These are phyloP conservation scores for Ornithoptera alexandrae DNA, from an alignment of 2,888 invertebrate genomes.

Conservation along the genomic window DNA sequence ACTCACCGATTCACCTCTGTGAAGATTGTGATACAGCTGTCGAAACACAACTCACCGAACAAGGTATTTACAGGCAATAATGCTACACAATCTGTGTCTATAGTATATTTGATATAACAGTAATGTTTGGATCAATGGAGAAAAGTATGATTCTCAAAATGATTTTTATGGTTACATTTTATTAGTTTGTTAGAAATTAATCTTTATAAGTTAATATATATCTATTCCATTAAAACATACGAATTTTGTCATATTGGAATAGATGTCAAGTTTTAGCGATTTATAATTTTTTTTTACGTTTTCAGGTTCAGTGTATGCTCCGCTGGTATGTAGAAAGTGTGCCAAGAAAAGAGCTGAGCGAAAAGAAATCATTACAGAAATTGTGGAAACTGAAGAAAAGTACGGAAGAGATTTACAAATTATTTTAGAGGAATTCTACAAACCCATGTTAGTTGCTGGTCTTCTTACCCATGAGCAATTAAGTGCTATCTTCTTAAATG, in stretches of 20 bases:
- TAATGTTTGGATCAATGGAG: no score
- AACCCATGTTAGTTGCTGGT: slow-evolving; percentile 95
- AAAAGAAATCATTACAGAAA: slow-evolving; percentile 96
- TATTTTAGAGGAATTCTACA: slow-evolving; percentile 94
- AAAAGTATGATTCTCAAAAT: no score
- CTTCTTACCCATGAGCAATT: slow-evolving; percentile 94
- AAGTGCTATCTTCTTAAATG: slow-evolving; percentile 94
- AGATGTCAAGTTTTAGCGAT: not conserved
- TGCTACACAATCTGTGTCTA: not conserved
- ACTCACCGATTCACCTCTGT: slow-evolving; percentile 84
- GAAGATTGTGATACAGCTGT: slow-evolving; percentile 93
- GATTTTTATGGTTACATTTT: no score
- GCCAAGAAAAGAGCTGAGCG: slow-evolving; percentile 92
- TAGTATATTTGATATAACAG: no score
- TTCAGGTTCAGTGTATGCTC: slow-evolving; percentile 84
- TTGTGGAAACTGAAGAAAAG: slow-evolving; percentile 97
- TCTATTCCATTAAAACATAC: not conserved
- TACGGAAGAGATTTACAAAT: slow-evolving; percentile 96
- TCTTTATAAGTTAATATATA: no score
- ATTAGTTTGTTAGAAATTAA: no score
- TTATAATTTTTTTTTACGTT: not conserved
- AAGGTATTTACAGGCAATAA: slow-evolving; percentile 59
- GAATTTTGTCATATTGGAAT: not conserved
- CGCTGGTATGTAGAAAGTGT: slow-evolving; percentile 92
- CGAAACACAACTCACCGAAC: slow-evolving; percentile 86